Evolutionary conservation across 1,140 invertebrate species (phyloP), one percentile per base, ranked within the genome.

Genomic region (Amyelois transitella): DNA sequence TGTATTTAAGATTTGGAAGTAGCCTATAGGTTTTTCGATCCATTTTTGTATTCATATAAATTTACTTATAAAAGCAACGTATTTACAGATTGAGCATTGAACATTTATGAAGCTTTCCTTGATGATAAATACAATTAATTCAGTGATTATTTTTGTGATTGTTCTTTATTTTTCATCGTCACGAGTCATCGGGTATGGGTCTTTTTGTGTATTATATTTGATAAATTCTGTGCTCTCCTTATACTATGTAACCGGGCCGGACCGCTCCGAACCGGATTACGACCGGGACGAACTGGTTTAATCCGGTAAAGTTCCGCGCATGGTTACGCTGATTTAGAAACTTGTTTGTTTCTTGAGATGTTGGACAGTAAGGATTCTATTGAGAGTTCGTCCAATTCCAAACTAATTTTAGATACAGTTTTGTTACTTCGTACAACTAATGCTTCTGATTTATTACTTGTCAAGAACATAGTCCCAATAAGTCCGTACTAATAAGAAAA

Each of bases 281-380:
- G 69, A 71, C 70, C 69, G 71, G 66, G 59, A 58, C 68, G 67
- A 65, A 72, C 70, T 73, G 69, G 77, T 78, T 81, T 82, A 81
- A 75, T 69, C 72, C 75, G 68, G 68, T 68, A 72, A 84, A 85
- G 70, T 82, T 81, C 51, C 66, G 63, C 74, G 79, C 73, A 81
- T 80, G 80, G 82, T 76, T 75, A 81, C 82, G 75, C 75, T 76
- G 80, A 83, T 83, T 83, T 81, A 77, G 78, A 77, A 86, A 80
- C 79, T 85, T 78, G 79, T 83, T 81, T 80, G 77, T 79, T 81
- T 67, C 79, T 78, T 74, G 69, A 70, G 69, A 75, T 77, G 75
- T 72, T 67, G 51, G 63, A 53, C 55, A 58, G 55, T 48, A 20
- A 55, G 43, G 45, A 43, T 71, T 66, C 62, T 64, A 60, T 64